Base-by-base conservation (phyloP, 2,797 vertebrate genomes). In the Lepus townsendii region DNA sequence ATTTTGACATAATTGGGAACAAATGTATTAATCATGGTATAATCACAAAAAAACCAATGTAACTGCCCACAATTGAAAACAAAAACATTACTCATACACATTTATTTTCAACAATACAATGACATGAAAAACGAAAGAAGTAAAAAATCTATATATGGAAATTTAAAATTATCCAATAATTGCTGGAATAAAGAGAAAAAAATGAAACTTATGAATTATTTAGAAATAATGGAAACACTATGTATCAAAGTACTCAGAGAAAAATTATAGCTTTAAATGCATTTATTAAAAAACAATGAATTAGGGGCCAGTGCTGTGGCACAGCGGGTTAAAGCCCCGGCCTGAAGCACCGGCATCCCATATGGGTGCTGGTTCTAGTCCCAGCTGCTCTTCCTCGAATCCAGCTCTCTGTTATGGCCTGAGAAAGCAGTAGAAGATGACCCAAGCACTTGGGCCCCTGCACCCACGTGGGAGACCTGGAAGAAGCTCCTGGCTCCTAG, bases 31-130 rank as follows among this genome's bases (percentile, higher is more conserved):
- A 95, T 77, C 10, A 63, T 76, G n/a, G 17, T 76, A 79, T 89
- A 95, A 80, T 73, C 60, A 85, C 24, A 84, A 84, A 92, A 72
- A 52, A 3, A 26, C 68, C 22, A 6, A 42, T 26, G 20, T 85
- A 79, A 89, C 73, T 68, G 71, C 47, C 57, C 17, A 85, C 60
- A 79, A 60, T 1, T 80, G 22, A 85, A 85, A 90, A 62, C 50
- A 79, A 35, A 62, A 88, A 38, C 42, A 54, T 12, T 27, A 66
- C 19, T 73, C 7, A 68, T 2, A 10, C 22, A 60, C 24, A 78
- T 73, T 92, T 38, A 95, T 27, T 85, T n/a, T 2, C 27, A 60
- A 95, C n/a, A 69, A 73, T 83, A 92, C 73, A 88, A 90, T 85
- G 62, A 73, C 38, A 80, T 54, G 0, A 83, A 85, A 90, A 84